phyloP scores from a whole-genome alignment of 2,888 invertebrate species.

The Synanthedon myopaeformis region DNA sequence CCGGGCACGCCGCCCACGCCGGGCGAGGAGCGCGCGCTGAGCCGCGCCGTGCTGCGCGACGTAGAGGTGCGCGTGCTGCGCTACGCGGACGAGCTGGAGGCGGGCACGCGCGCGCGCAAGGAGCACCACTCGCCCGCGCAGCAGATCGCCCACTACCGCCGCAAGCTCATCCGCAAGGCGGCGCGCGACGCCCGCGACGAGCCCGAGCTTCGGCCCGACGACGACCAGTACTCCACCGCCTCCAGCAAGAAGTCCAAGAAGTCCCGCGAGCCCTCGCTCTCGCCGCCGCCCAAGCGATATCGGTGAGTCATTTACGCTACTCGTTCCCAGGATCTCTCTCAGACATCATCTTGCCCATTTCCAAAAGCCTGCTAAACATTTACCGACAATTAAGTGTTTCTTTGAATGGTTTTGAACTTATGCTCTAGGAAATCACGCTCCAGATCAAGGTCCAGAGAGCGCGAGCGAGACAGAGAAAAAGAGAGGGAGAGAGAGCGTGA shows the following conservation, averaged over 20 bases:
- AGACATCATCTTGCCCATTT: background rate
- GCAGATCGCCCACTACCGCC: slow-evolving; percentile 91
- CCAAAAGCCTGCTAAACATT: background rate
- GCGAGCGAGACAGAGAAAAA: slow-evolving; percentile 28
- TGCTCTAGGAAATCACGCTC: slow-evolving; percentile 22
- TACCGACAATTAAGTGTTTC: too few relatives aligned
- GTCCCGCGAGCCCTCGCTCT: slow-evolving; percentile 52
- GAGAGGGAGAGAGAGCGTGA: slow-evolving; percentile 31
- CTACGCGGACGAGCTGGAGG: slow-evolving; percentile 96
- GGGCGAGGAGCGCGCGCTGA: slow-evolving; percentile 59
- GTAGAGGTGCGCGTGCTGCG: slow-evolving; percentile 95
- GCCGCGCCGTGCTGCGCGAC: slow-evolving; percentile 83
- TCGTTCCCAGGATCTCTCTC: slow-evolving; percentile 8
- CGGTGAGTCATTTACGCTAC: slow-evolving; percentile 24
- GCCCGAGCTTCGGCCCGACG: slow-evolving; percentile 40
- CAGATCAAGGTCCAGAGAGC: slow-evolving; percentile 26
- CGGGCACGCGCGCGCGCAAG: slow-evolving; percentile 80
- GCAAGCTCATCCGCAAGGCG: slow-evolving; percentile 85
- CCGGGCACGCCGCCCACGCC: slow-evolving; percentile 14
- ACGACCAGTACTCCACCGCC: slow-evolving; percentile 36
- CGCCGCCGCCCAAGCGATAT: slow-evolving; percentile 53
- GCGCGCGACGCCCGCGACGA: slow-evolving; percentile 43
- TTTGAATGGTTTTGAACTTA: too few relatives aligned
- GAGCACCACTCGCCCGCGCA: slow-evolving; percentile 80
- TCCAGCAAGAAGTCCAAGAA: slow-evolving; percentile 61